These are phyloP conservation scores for Hippopotamyrus pictus DNA, from an alignment of 2,797 vertebrate species.

Conservation along the genomic window DNA sequence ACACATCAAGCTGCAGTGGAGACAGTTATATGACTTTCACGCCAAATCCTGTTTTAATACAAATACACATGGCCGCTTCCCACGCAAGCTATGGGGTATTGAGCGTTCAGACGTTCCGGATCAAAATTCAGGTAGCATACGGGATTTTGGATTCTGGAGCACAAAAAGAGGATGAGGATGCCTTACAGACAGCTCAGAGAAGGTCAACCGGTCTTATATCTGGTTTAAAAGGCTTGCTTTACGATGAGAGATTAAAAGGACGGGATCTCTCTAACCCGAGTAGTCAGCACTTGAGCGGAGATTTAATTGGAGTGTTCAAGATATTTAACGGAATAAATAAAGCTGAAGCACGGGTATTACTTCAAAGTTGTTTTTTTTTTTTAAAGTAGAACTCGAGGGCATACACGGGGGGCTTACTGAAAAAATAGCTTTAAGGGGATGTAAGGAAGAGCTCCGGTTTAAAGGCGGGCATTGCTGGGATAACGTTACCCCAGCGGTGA, in stretches of 20 bases:
- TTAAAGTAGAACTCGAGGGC: conserved; percentile 31
- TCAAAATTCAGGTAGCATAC: conserved; percentile 17
- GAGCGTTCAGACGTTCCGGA: background rate
- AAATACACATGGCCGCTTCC: background rate
- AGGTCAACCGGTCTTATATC: conserved; percentile 33
- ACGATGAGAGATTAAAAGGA: conserved; percentile 36
- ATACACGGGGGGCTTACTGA: conserved; percentile 29
- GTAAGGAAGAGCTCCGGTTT: conserved; percentile 26
- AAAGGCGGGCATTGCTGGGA: conserved; percentile 20
- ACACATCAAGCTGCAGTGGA: background rate
- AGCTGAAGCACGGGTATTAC: conserved; percentile 30
- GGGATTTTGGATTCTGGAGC: conserved; percentile 7
- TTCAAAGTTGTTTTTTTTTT: conserved; percentile 31
- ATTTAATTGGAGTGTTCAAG: conserved; percentile 32
- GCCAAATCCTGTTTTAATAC: background rate
- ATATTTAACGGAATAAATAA: conserved; percentile 35
- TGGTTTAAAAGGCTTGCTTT: conserved; percentile 34
- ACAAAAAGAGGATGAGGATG: conserved; percentile 10
- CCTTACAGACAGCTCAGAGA: conserved; percentile 10
- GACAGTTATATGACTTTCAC: background rate
- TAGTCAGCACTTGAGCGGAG: conserved; percentile 28
- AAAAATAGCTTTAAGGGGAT: conserved; percentile 24
- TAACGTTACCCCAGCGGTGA: conserved; percentile 18
- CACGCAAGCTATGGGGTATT: background rate
- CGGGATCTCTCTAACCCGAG: conserved; percentile 36